Evolutionary conservation across 2,797 vertebrate species (phyloP).

Genomic region (Takifugu rubripes): DNA sequence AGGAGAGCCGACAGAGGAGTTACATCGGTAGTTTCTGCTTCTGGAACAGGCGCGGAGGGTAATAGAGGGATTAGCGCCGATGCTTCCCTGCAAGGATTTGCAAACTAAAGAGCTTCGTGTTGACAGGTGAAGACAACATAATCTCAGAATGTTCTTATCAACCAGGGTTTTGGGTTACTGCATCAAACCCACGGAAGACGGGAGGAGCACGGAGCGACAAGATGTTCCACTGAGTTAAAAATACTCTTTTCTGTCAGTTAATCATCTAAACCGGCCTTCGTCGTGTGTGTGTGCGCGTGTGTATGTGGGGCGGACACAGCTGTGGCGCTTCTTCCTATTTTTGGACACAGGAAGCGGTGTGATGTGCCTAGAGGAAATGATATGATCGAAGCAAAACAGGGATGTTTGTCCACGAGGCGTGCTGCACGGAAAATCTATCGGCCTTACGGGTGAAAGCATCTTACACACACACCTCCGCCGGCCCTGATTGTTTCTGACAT

Average conservation of each 20-base stretch:
- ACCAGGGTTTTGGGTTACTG: too few species aligned
- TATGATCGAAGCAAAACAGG: constrained; percentile 50
- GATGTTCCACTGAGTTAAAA: too few species aligned
- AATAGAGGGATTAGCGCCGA: constrained; percentile 3
- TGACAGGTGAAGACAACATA: too few species aligned
- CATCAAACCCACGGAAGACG: too few species aligned
- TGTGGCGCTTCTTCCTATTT: constrained; percentile 48
- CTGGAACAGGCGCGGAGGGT: neutral
- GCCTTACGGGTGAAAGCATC: constrained; percentile 11
- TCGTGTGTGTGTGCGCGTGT: neutral
- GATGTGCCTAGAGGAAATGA: constrained; percentile 66
- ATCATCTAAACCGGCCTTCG: neutral
- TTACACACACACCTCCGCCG: neutral
- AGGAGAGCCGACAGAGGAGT: constrained; percentile 7
- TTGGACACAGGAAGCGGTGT: constrained; percentile 60
- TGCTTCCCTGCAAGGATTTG: neutral
- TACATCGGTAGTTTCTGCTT: constrained; percentile 7
- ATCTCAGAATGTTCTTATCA: too few species aligned
- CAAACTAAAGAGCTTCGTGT: neutral
- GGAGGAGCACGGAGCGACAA: too few species aligned
- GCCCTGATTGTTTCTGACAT: too few species aligned
- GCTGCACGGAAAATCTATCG: constrained; percentile 63
- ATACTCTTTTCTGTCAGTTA: too few species aligned
- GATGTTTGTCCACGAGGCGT: constrained; percentile 61
- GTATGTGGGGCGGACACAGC: constrained; percentile 6